phyloP scores from a whole-genome alignment of 1,140 invertebrate genomes.

The Drosophila novamexicana region DNA sequence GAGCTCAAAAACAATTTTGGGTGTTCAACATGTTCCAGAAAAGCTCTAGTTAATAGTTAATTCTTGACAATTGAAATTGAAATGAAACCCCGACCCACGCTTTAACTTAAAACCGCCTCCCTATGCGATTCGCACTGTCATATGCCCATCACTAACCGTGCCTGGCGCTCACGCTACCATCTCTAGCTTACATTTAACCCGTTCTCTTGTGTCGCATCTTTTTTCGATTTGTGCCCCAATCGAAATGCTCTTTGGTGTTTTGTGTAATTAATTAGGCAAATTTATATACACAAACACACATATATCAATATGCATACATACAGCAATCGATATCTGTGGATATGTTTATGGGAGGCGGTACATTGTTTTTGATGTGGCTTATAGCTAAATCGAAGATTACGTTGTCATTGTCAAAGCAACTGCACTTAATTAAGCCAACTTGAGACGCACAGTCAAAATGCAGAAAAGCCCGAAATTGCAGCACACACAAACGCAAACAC shows the following conservation, averaged over 20 bases:
- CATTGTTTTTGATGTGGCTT: conserved; percentile 52
- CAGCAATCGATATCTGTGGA: neutral
- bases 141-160: neutral
- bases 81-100: no score
- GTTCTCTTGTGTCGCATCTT: conserved; percentile 2
- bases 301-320: conserved; percentile 1
- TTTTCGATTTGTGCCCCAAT: conserved; percentile 17
- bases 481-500: conserved; percentile 8
- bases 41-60: no score
- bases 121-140: neutral
- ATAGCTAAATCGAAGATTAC: conserved; percentile 65
- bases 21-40: no score
- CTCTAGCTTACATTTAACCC: conserved; percentile 13
- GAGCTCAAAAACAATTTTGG: no score
- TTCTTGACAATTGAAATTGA: no score
- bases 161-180: conserved; percentile 25
- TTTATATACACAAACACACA: conserved; percentile 55
- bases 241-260: conserved; percentile 51
- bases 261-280: conserved; percentile 81
- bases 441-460: conserved; percentile 44
- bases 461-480: conserved; percentile 5
- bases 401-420: conserved; percentile 73
- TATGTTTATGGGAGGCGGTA: conserved; percentile 25
- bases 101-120: no score
- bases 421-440: conserved; percentile 80